These are phyloP conservation scores for Acleris sparsana DNA, from an alignment of 2,888 invertebrate genomes.

Conservation along the genomic window DNA sequence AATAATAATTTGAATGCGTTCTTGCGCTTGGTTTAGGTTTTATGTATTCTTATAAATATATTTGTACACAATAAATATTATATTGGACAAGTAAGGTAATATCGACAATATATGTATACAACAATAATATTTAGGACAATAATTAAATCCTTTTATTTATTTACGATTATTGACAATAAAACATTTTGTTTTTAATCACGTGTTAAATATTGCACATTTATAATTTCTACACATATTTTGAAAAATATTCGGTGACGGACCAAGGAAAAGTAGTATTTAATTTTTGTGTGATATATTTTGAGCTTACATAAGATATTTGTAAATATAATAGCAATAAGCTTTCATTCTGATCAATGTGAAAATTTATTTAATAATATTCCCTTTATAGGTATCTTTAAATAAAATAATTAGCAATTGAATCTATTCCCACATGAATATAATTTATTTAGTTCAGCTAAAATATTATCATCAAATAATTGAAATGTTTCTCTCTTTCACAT, in stretches of 20 bases:
- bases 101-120: conserved; percentile 24
- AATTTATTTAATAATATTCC: conserved; percentile 18
- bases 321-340: conserved; percentile 33
- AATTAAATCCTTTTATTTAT: conserved; percentile 33
- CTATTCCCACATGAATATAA: not conserved
- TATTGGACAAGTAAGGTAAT: not conserved
- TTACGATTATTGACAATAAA: conserved; percentile 41
- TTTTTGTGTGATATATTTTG: conserved; percentile 43
- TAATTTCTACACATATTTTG: conserved; percentile 35
- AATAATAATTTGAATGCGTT: too few species aligned
- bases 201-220: conserved; percentile 42
- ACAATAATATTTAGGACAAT: conserved; percentile 34
- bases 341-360: conserved; percentile 38
- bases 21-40: too few species aligned
- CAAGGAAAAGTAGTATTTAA: conserved; percentile 48
- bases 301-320: conserved; percentile 46
- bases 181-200: conserved; percentile 37
- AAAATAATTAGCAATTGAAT: not conserved
- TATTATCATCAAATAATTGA: too few species aligned
- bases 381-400: not conserved
- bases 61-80: too few species aligned
- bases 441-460: too few species aligned
- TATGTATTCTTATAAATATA: too few species aligned
- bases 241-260: conserved; percentile 49
- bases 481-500: too few species aligned